A percentile compares a stretch with the other conserved stretches of the same genome.
These are phyloP conservation scores for Cyclargus thomasi DNA, from an alignment of 1,140 invertebrate species.

Conservation along the genomic window DNA sequence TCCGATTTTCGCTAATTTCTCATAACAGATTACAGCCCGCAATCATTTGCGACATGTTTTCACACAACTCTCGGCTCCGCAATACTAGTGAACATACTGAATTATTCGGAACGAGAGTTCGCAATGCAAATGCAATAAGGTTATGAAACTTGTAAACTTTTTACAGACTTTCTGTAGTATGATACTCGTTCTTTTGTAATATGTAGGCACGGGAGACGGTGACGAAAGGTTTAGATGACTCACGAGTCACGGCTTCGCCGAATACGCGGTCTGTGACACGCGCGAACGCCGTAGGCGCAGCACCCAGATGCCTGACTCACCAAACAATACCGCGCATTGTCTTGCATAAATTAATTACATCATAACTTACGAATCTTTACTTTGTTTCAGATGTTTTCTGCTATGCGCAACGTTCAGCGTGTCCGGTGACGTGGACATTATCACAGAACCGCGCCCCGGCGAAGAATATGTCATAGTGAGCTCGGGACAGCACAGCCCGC, in stretches of 20 bases:
- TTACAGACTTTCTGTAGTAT: slow-evolving; percentile 24
- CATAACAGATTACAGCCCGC: slow-evolving; percentile 35
- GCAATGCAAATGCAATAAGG: slow-evolving; percentile 41
- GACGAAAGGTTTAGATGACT: slow-evolving; percentile 53
- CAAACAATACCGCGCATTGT: slow-evolving; percentile 32
- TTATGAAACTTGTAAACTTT: slow-evolving; percentile 18
- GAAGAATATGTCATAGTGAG: slow-evolving; percentile 75
- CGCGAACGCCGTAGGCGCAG: slow-evolving; percentile 39
- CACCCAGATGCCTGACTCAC: slow-evolving; percentile 52
- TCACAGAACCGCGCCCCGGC: slow-evolving; percentile 73
- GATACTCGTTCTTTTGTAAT: slow-evolving; percentile 22
- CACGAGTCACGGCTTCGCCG: slow-evolving; percentile 37
- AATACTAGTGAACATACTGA: slow-evolving; percentile 30
- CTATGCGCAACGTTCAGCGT: slow-evolving; percentile 45
- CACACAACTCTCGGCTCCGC: slow-evolving; percentile 39
- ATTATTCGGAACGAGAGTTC: slow-evolving; percentile 23
- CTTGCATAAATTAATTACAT: slow-evolving; percentile 12
- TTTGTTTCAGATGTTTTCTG: slow-evolving; percentile 69
- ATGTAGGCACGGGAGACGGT: slow-evolving; percentile 32
- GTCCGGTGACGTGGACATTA: slow-evolving; percentile 68
- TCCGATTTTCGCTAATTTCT: slow-evolving; percentile 60
- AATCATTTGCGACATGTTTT: slow-evolving; percentile 45
- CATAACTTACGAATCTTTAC: slow-evolving; percentile 31
- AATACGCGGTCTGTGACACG: slow-evolving; percentile 16
- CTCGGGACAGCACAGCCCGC: slow-evolving; percentile 61